Evolutionary conservation across 2,888 invertebrate genomes (phyloP).

Genomic region (Lasioglossum morio): DNA sequence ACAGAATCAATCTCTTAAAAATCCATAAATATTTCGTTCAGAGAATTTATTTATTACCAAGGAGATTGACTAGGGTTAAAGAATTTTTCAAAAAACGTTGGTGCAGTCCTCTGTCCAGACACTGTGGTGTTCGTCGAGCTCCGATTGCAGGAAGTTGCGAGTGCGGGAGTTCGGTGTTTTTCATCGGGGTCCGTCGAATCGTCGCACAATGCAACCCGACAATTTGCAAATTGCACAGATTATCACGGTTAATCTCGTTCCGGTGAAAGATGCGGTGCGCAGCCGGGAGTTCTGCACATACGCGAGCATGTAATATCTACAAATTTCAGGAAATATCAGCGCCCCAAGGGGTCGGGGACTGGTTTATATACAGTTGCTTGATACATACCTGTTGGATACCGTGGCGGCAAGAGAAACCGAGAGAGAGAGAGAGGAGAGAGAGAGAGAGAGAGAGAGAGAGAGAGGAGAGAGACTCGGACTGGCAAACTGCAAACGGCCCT

Average conservation of each 20-base stretch:
- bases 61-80: no score
- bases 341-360: constrained; percentile 3
- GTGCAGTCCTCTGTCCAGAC: neutral
- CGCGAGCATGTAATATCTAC: neutral
- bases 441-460: neutral
- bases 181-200: neutral
- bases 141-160: neutral
- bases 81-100: no score
- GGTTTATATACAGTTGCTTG: constrained; percentile 30
- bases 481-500: constrained; percentile 39
- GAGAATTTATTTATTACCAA: no score
- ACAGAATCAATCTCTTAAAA: neutral
- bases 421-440: neutral
- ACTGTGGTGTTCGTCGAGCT: neutral
- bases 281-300: neutral
- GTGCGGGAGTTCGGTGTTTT: neutral
- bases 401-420: neutral
- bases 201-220: neutral
- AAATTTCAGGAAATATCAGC: constrained; percentile 34
- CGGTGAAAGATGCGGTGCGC: neutral
- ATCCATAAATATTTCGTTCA: neutral
- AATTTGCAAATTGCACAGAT: constrained; percentile 1
- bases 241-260: neutral
- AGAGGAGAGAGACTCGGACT: neutral
- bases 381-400: constrained; percentile 55